A percentile compares a stretch with the other conserved stretches of the same genome.
These are phyloP conservation scores for Scolanthus callimorphus DNA, from an alignment of 92 coral and sea anemone species.

Conservation along the genomic window DNA sequence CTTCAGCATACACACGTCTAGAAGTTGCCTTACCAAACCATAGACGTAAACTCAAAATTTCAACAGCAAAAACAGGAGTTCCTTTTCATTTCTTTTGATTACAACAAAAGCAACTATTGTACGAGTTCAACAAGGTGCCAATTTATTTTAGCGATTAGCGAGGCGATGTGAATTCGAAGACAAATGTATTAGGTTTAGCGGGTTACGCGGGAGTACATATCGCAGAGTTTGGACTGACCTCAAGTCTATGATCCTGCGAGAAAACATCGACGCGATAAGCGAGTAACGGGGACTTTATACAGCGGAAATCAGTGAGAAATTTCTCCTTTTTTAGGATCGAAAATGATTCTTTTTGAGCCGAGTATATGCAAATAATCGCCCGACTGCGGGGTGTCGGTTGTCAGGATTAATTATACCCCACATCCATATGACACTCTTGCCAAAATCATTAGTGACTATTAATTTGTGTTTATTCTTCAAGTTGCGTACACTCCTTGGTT, in stretches of 20 bases:
- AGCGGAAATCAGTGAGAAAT: not conserved
- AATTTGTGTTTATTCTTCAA: slow-evolving; percentile 60
- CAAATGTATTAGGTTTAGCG: not conserved
- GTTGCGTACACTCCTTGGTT: slow-evolving; percentile 10
- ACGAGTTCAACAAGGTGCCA: not conserved
- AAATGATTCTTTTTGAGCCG: not conserved
- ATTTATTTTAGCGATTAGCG: not conserved
- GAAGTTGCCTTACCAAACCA: no score
- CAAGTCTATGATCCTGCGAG: no score
- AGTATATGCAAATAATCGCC: slow-evolving; percentile 53
- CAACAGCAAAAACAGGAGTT: no score
- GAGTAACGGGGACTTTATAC: no score
- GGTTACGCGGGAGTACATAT: not conserved
- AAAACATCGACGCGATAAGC: no score
- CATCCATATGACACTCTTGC: slow-evolving; percentile 80
- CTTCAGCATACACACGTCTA: no score
- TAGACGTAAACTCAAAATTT: no score
- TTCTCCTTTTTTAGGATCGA: no score
- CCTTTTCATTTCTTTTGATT: no score
- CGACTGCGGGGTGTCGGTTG: slow-evolving; percentile 53
- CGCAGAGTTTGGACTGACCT: not conserved
- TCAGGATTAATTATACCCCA: slow-evolving; percentile 76
- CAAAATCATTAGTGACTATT: slow-evolving; percentile 90
- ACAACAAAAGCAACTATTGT: not conserved
- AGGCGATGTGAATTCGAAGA: not conserved